Percentiles rank a stretch among this genome's conserved stretches.
Evolutionary conservation across 2,888 invertebrate species (phyloP).

Genomic region (Drosophila nigritarsus): DNA sequence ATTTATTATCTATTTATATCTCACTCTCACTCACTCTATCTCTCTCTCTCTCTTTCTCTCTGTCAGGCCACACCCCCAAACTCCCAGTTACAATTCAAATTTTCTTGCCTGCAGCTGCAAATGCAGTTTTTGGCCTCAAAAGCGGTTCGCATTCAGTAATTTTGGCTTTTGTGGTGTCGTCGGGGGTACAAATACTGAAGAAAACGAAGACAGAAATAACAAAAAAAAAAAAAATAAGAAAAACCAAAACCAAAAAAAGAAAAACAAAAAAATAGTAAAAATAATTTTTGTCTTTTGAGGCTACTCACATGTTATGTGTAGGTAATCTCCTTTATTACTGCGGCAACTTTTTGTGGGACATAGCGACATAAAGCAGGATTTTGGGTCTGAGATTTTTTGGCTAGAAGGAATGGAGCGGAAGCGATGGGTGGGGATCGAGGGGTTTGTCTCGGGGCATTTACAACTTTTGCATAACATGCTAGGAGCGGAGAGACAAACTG

Average conservation of each 20-base stretch:
- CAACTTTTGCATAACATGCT: slow-evolving; percentile 75
- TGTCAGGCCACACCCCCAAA: neutral
- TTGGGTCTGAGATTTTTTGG: slow-evolving; percentile 32
- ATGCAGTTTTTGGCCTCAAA: slow-evolving; percentile 56
- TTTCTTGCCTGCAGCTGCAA: slow-evolving; percentile 44
- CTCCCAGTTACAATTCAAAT: slow-evolving; percentile 15
- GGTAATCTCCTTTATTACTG: slow-evolving; percentile 80
- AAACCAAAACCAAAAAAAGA: neutral
- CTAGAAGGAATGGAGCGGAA: neutral
- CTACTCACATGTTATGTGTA: slow-evolving; percentile 72
- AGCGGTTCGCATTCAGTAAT: slow-evolving; percentile 40
- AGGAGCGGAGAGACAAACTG: slow-evolving; percentile 51
- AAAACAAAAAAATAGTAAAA: neutral
- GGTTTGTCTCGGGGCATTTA: slow-evolving; percentile 48
- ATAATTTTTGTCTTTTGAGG: slow-evolving; percentile 60
- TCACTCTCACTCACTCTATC: neutral
- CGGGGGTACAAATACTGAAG: slow-evolving; percentile 1
- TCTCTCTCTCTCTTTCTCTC: too few species aligned
- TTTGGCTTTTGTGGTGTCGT: slow-evolving; percentile 62
- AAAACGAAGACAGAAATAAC: slow-evolving; percentile 20
- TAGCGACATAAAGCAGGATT: slow-evolving; percentile 74
- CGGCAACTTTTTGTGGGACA: slow-evolving; percentile 70
- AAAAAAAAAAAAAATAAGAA: neutral
- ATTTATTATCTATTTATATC: neutral
- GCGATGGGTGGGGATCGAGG: too few species aligned